These are phyloP conservation scores for Campylomormyrus tamandua DNA, from an alignment of 2,113 vertebrate genomes.

Conservation along the genomic window DNA sequence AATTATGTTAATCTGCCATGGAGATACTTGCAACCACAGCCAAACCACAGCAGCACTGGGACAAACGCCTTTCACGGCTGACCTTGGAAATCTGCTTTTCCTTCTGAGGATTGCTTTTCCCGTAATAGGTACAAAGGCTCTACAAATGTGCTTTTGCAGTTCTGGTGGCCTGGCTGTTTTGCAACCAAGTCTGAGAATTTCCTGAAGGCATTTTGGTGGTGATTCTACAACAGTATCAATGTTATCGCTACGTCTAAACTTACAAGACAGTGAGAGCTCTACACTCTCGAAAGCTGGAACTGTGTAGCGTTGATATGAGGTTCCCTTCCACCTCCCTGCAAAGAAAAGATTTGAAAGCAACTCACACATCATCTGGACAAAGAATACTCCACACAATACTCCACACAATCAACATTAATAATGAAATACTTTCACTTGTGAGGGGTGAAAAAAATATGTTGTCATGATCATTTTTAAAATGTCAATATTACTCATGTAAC, in stretches of 20 bases:
- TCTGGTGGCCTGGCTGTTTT: not conserved
- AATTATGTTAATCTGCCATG: not conserved
- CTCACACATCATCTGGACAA: not conserved
- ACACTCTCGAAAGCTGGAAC: constrained; percentile 46
- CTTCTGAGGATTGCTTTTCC: not conserved
- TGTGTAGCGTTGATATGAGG: constrained; percentile 33
- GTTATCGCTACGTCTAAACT: constrained; percentile 27
- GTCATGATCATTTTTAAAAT: not conserved
- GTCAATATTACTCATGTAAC: not conserved
- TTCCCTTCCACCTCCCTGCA: constrained; percentile 57
- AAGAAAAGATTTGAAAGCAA: constrained; percentile 1
- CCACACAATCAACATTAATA: not conserved
- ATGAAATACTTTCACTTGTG: not conserved
- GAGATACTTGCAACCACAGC: not conserved
- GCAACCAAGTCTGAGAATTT: not conserved
- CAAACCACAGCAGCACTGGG: not conserved
- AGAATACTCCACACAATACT: not conserved
- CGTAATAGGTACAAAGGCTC: not conserved
- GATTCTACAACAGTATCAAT: not conserved
- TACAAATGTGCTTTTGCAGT: not conserved
- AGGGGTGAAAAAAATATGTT: not conserved
- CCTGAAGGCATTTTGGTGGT: not conserved
- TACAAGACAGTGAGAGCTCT: constrained; percentile 47
- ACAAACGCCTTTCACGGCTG: no score
- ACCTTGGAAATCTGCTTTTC: not conserved